Evolutionary conservation across 2,113 vertebrate species (phyloP).

Genomic region (Apteryx mantelli): DNA sequence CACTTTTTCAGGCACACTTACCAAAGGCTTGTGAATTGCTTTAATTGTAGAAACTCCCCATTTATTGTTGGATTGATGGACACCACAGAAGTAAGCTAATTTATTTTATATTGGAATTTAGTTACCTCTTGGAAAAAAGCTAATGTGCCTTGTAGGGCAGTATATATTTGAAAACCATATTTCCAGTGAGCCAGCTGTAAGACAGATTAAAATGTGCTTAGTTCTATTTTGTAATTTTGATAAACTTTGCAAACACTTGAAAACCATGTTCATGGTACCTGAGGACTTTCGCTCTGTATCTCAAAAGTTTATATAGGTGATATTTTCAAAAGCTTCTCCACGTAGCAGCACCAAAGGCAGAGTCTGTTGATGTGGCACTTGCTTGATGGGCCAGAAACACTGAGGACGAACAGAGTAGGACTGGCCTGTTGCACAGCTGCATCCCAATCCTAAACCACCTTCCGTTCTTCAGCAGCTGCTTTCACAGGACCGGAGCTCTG

Average conservation of each 20-base stretch:
- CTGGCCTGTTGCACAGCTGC: not conserved
- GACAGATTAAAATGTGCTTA: not conserved
- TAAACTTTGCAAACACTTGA: not conserved
- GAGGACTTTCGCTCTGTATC: not conserved
- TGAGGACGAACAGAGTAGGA: too few species aligned
- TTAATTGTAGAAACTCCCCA: not conserved
- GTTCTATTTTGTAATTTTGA: not conserved
- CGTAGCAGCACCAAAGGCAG: not conserved
- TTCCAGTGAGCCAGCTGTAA: not conserved
- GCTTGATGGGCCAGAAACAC: not conserved
- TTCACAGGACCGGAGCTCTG: not conserved
- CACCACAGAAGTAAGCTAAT: not conserved
- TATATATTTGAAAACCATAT: not conserved
- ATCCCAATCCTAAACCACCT: not conserved
- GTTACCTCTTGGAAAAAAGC: not conserved
- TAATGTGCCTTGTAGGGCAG: not conserved
- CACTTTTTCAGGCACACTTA: not conserved
- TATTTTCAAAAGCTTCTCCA: not conserved
- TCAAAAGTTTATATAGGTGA: not conserved
- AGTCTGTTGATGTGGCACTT: not conserved
- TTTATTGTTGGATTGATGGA: not conserved
- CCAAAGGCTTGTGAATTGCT: not conserved
- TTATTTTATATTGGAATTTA: not conserved
- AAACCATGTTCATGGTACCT: not conserved
- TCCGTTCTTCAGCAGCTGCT: not conserved